Base-by-base conservation (phyloP, 2,888 invertebrate species). In the Taphrorychus bicolor region DNA sequence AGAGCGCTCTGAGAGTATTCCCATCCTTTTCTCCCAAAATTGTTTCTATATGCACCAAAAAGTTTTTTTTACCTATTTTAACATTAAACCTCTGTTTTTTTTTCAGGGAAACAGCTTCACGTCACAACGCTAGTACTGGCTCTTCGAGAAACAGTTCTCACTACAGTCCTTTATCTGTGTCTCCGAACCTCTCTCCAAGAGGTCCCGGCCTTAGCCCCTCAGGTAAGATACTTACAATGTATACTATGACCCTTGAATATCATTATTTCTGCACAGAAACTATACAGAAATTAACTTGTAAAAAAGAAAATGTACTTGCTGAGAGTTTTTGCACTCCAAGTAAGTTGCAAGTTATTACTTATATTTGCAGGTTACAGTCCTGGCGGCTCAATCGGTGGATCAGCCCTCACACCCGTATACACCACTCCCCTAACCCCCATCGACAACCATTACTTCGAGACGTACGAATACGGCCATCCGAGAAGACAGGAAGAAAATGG, bases 131-230 rank as follows among this genome's bases (percentile, higher is more conserved):
- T 24, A 85, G 84, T 76, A 84, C 84, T 70, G 85, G 84, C 49
- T 84, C 84, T 2, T 85, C 86, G 5, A 81, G 84, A 66, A 81
- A 83, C 72, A 83, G 83, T 62, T 84, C 85, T 14, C 76, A 79
- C 72, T 76, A 80, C 74, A 82, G 82, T 66, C 83, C 83, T 3
- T 73, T 82, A 19, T 82, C 83, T 3, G 80, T 82, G 3, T 83
- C 83, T 0, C 83, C 83, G 4, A 80, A 82, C 74, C 72, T 82
- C 49, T 82, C 82, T 2, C 82, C 82, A 9, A 77, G 77, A 61
- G 81, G 80, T 2, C 73, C 71, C 32, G 58, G 41, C 5, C 59
- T 68, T 5, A 68, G 65, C 56, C 66, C 66, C 18, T 70, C 70
- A 56, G 68, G 69, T 69, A 61, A 69, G 16, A 2, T n/a, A n/a